Percentiles rank a stretch among this genome's conserved stretches.
Conservation (phyloP, 2,797 vertebrate genomes). For the Sandelia bainsii region DNA sequence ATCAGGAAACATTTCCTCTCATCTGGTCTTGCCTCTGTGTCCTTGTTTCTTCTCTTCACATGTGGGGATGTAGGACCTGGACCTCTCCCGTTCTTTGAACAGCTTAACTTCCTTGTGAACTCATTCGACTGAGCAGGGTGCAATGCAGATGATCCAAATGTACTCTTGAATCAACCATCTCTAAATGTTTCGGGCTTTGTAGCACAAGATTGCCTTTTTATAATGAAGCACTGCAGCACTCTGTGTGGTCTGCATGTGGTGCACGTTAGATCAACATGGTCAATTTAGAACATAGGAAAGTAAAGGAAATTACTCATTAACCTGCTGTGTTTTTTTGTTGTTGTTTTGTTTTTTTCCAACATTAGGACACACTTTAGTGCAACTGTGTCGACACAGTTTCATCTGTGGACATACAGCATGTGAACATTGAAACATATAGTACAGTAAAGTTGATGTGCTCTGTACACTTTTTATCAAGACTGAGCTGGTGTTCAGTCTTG, state of each 20-base stretch:
- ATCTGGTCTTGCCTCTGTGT: constrained; percentile 46
- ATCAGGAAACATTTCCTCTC: constrained; percentile 54
- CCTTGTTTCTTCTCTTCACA: constrained; percentile 34
- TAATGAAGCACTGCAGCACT: constrained; percentile 34
- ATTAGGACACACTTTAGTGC: constrained; percentile 16
- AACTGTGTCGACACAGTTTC: not conserved
- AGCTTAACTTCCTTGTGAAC: constrained; percentile 11
- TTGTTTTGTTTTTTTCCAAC: constrained; percentile 8
- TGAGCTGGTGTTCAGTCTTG: not conserved
- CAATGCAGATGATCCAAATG: constrained; percentile 22
- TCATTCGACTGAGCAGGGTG: not conserved
- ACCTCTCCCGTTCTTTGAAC: not conserved
- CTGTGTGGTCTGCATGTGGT: constrained; percentile 74
- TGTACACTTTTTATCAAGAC: not conserved
- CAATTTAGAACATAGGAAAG: constrained; percentile 35
- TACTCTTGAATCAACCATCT: constrained; percentile 32
- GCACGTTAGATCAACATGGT: constrained; percentile 49
- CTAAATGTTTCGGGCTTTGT: constrained; percentile 3
- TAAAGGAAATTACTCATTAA: constrained; percentile 37
- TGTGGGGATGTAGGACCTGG: constrained; percentile 8
- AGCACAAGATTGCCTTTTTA: constrained; percentile 11
- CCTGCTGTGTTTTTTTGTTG: not conserved
- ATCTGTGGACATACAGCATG: constrained; percentile 10
- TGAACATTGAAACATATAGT: constrained; percentile 5
- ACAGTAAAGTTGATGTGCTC: not conserved